phyloP scores from a whole-genome alignment of 2,113 vertebrate genomes.

The Malurus elegans region DNA sequence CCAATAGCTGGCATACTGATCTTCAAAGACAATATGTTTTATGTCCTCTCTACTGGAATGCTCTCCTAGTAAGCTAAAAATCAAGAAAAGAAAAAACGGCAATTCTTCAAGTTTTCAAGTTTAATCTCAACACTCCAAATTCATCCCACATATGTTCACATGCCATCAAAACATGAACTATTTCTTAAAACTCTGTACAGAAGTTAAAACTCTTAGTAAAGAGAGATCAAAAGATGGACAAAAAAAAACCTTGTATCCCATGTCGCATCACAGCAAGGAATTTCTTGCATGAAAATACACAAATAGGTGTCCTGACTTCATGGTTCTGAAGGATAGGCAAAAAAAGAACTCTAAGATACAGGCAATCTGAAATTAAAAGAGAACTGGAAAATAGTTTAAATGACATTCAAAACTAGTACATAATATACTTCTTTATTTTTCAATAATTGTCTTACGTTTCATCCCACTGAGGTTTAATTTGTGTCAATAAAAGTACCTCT shows the following conservation, averaged over 20 bases:
- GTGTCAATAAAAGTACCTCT: neutral
- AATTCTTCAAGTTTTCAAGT: neutral
- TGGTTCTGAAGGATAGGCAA: neutral
- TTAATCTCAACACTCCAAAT: neutral
- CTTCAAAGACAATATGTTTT: conserved; percentile 16
- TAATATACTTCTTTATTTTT: neutral
- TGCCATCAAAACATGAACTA: neutral
- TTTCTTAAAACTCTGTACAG: neutral
- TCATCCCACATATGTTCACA: neutral
- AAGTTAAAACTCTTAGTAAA: neutral
- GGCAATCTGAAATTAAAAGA: neutral
- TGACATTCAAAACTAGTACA: neutral
- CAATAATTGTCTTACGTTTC: neutral
- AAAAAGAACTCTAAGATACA: neutral
- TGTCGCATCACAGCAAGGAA: neutral
- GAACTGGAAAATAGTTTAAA: neutral
- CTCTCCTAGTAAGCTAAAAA: neutral
- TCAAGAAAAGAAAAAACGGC: neutral
- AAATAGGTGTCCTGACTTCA: neutral
- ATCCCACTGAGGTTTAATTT: neutral
- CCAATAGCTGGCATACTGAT: neutral
- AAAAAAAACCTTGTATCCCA: neutral
- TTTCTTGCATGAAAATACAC: neutral
- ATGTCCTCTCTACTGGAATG: neutral
- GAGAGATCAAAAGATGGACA: neutral